Percentiles rank a stretch among this genome's conserved stretches.
These are phyloP conservation scores for Cecidostiba fungosa DNA, from an alignment of 2,888 invertebrate genomes.

Conservation along the genomic window DNA sequence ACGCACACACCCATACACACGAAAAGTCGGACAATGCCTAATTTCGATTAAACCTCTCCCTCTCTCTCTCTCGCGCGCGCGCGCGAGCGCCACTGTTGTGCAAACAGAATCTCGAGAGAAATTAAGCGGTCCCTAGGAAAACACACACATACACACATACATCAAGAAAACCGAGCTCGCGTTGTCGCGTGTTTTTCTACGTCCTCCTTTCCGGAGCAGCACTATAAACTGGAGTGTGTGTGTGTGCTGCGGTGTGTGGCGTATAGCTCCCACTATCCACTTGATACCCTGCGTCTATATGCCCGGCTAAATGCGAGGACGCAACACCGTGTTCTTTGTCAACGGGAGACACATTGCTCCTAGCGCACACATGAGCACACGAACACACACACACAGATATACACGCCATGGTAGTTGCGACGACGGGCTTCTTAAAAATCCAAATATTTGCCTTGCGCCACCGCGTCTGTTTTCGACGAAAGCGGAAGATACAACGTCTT, in stretches of 20 bases:
- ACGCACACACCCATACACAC: neutral
- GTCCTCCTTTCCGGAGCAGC: neutral
- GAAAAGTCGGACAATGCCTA: slow-evolving; percentile 23
- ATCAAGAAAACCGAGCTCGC: neutral
- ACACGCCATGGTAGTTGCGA: too few relatives aligned
- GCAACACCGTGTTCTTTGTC: slow-evolving; percentile 36
- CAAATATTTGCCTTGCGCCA: slow-evolving; percentile 44
- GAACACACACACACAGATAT: too few relatives aligned
- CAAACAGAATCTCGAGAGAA: slow-evolving; percentile 42
- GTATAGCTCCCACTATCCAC: slow-evolving; percentile 19
- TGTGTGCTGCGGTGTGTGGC: neutral
- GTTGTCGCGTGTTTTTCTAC: slow-evolving; percentile 25
- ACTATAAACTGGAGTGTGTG: slow-evolving; percentile 5
- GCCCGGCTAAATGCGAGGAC: slow-evolving; percentile 13
- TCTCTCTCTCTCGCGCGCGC: too few relatives aligned
- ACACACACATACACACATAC: neutral
- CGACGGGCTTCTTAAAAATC: slow-evolving; percentile 44
- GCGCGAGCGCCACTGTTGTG: neutral
- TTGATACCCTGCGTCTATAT: neutral
- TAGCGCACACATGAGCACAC: too few relatives aligned
- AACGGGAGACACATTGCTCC: neutral
- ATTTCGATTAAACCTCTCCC: slow-evolving; percentile 48
- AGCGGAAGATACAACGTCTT: slow-evolving; percentile 20
- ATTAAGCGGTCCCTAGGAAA: slow-evolving; percentile 39
- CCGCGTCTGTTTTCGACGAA: slow-evolving; percentile 16